Conservation (phyloP, 2,888 invertebrate species). For the Scaptomyza reducta region DNA sequence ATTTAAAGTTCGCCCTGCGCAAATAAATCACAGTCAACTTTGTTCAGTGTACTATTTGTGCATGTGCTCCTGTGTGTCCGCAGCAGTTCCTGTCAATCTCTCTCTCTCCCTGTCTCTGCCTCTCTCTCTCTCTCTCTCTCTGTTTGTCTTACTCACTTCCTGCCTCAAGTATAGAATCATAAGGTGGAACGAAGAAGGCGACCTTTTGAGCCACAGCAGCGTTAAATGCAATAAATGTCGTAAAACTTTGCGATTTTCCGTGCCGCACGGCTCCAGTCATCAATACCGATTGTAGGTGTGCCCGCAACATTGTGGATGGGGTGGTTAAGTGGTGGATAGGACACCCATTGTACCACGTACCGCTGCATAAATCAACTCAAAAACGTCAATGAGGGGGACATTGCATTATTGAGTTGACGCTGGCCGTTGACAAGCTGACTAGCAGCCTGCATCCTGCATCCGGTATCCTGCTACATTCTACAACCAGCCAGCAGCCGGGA, state of each 20-base stretch:
- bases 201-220: constrained; percentile 7
- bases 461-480: not conserved
- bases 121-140: too few relatives aligned
- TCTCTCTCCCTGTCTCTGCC: not conserved
- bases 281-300: constrained; percentile 21
- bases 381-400: constrained; percentile 70
- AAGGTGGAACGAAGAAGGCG: not conserved
- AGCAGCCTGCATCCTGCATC: constrained; percentile 55
- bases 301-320: not conserved
- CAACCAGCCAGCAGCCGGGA: not conserved
- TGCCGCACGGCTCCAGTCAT: constrained; percentile 34
- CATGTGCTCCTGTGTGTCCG: not conserved
- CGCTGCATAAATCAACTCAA: constrained; percentile 65
- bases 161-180: not conserved
- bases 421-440: constrained; percentile 51
- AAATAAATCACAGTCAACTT: not conserved
- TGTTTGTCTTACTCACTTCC: too few relatives aligned
- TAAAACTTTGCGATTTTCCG: constrained; percentile 57
- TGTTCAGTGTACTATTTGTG: not conserved
- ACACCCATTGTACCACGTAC: not conserved
- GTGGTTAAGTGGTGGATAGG: not conserved
- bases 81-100: not conserved
- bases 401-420: constrained; percentile 70
- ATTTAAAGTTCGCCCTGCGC: not conserved
- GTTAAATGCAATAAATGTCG: constrained; percentile 77